Evolutionary conservation across 2,888 invertebrate genomes (phyloP).

Genomic region (Marronus borbonicus): DNA sequence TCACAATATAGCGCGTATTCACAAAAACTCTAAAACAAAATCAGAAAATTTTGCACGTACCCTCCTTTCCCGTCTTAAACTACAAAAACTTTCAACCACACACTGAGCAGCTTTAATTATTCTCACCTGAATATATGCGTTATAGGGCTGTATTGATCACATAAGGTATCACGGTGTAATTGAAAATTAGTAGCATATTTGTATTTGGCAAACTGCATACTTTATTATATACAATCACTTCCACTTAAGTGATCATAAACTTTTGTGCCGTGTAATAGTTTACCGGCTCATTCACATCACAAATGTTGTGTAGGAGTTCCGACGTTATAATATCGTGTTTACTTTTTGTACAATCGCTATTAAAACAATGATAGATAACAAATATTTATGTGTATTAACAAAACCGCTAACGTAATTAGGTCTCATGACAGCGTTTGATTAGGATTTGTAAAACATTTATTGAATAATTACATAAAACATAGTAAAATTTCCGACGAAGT

Average conservation of each 20-base stretch:
- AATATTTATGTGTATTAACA: background rate
- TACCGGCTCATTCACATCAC: constrained; percentile 14
- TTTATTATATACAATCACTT: constrained; percentile 32
- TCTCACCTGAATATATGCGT: constrained; percentile 24
- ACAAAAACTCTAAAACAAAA: background rate
- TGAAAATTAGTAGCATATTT: constrained; percentile 30
- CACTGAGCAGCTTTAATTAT: constrained; percentile 27
- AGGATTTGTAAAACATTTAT: background rate
- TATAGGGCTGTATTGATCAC: constrained; percentile 22
- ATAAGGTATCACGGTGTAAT: constrained; percentile 7
- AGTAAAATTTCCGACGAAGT: background rate
- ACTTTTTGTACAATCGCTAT: background rate
- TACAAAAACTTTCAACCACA: constrained; percentile 7
- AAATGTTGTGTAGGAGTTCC: constrained; percentile 41
- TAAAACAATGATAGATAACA: constrained; percentile 31
- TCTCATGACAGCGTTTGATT: constrained; percentile 3
- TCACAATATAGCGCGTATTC: too few relatives aligned
- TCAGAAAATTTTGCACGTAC: constrained; percentile 14
- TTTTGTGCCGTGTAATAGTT: constrained; percentile 19
- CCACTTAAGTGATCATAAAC: constrained; percentile 21
- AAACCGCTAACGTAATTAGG: constrained; percentile 8
- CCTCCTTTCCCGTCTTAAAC: constrained; percentile 3
- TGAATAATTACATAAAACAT: background rate
- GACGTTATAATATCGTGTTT: constrained; percentile 7
- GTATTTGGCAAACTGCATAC: constrained; percentile 43